These are phyloP conservation scores for Lucifuga dentata DNA, from an alignment of 2,113 vertebrate species.

Conservation along the genomic window DNA sequence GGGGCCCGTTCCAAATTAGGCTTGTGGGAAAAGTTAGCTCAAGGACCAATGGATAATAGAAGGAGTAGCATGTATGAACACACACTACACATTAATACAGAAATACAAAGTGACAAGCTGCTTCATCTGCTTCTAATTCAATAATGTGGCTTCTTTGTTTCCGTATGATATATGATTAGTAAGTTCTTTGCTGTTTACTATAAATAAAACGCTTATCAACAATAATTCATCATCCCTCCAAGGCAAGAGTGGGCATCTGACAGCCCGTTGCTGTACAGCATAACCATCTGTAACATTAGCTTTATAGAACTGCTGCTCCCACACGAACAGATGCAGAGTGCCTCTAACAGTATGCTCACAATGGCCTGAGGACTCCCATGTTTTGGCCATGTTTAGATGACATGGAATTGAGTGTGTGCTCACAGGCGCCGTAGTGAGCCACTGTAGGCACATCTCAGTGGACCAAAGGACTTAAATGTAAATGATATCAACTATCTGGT, in stretches of 20 bases:
- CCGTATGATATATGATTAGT: constrained; percentile 25
- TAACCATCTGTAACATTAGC: constrained; percentile 74
- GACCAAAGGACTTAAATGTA: constrained; percentile 51
- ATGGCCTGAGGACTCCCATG: constrained; percentile 49
- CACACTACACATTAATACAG: not conserved
- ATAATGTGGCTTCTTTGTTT: constrained; percentile 15
- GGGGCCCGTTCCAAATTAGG: constrained; percentile 37
- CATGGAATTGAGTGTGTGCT: constrained; percentile 21
- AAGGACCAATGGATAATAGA: constrained; percentile 36
- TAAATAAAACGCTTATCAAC: constrained; percentile 52
- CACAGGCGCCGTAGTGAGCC: constrained; percentile 31
- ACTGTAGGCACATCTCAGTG: constrained; percentile 46
- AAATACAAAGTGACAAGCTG: not conserved
- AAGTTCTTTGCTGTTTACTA: constrained; percentile 31
- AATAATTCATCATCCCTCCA: constrained; percentile 49
- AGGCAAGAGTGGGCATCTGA: constrained; percentile 46
- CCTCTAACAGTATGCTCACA: constrained; percentile 63
- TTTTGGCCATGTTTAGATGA: constrained; percentile 52
- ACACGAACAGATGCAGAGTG: constrained; percentile 61
- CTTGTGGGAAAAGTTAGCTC: constrained; percentile 32
- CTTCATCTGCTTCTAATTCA: constrained; percentile 13
- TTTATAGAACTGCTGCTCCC: constrained; percentile 51
- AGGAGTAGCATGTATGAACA: constrained; percentile 2
- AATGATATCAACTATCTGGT: constrained; percentile 67
- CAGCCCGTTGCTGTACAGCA: constrained; percentile 65